A percentile compares a stretch with the other conserved stretches of the same genome.
Conservation (phyloP, 1,140 invertebrate genomes). For the Dinothrombium tinctorium region DNA sequence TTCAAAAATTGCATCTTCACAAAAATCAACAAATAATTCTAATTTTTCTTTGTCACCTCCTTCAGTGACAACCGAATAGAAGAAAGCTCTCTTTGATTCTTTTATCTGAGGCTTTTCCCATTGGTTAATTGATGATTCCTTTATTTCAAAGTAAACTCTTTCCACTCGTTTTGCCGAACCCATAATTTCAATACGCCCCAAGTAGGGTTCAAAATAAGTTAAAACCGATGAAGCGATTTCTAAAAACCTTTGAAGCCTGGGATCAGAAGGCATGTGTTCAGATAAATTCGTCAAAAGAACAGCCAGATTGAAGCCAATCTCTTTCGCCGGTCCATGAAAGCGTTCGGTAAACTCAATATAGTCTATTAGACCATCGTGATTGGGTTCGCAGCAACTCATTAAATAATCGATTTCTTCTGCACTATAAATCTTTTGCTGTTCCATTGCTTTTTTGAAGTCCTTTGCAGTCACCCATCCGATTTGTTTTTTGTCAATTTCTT, state of each 20-base stretch:
- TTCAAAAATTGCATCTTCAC: slow-evolving; percentile 99
- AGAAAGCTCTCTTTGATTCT: slow-evolving; percentile 94
- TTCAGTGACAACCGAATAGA: slow-evolving; percentile 94
- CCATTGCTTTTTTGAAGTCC: slow-evolving; percentile 98
- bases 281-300: slow-evolving; percentile 96
- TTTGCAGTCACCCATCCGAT: slow-evolving; percentile 95
- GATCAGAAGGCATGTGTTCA: slow-evolving; percentile 98
- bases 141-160: slow-evolving; percentile 98
- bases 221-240: slow-evolving; percentile 91
- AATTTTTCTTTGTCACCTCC: slow-evolving; percentile 98
- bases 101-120: slow-evolving; percentile 99
- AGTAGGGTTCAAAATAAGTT: slow-evolving; percentile 93
- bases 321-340: slow-evolving; percentile 97
- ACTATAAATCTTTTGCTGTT: slow-evolving; percentile 93
- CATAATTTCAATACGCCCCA: slow-evolving; percentile 97
- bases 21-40: slow-evolving; percentile 97
- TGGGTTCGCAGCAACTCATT: slow-evolving; percentile 87
- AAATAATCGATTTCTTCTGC: slow-evolving; percentile 94
- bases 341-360: slow-evolving; percentile 93
- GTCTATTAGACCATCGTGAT: slow-evolving; percentile 97
- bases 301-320: slow-evolving; percentile 98
- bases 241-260: slow-evolving; percentile 71
- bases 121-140: slow-evolving; percentile 96
- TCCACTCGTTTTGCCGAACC: slow-evolving; percentile 75
- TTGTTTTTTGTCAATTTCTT: slow-evolving; percentile 82